phyloP scores from a whole-genome alignment of 1,140 invertebrate genomes.

The Tetramorium simillimum region DNA sequence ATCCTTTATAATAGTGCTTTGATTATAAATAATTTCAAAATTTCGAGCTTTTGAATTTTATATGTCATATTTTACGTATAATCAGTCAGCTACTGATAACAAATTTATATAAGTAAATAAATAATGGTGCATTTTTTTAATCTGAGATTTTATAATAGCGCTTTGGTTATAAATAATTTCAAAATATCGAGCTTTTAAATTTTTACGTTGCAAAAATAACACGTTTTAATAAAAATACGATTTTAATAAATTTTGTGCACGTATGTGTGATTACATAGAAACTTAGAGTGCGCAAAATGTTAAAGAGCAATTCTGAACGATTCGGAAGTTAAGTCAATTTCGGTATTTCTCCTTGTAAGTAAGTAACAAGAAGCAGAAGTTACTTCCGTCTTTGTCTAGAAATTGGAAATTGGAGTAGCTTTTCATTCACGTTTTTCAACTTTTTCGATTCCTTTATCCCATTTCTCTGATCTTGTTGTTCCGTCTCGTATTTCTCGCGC shows the following conservation, averaged over 20 bases:
- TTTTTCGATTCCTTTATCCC: conserved; percentile 1
- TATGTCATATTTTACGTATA: no score
- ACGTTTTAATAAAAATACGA: not conserved
- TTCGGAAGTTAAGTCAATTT: not conserved
- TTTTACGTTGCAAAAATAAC: not conserved
- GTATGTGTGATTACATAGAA: not conserved
- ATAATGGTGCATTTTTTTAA: not conserved
- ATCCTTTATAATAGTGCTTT: no score
- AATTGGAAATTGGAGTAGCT: conserved; percentile 44
- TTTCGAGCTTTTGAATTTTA: no score
- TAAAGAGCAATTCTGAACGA: not conserved
- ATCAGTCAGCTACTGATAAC: no score
- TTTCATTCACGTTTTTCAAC: conserved; percentile 29
- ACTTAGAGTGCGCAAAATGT: not conserved
- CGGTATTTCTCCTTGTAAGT: not conserved
- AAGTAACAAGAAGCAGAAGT: conserved; percentile 11
- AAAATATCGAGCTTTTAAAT: not conserved
- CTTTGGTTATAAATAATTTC: not conserved
- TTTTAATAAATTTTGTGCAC: not conserved
- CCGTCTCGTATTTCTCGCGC: conserved; percentile 5
- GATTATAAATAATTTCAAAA: no score
- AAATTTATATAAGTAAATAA: no score
- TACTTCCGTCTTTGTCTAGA: not conserved
- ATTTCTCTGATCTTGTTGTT: conserved; percentile 11
- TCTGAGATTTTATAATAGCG: not conserved